Percentiles rank a stretch among this genome's conserved stretches.
Evolutionary conservation across 2,113 vertebrate species (phyloP).

Genomic region (Caretta caretta): DNA sequence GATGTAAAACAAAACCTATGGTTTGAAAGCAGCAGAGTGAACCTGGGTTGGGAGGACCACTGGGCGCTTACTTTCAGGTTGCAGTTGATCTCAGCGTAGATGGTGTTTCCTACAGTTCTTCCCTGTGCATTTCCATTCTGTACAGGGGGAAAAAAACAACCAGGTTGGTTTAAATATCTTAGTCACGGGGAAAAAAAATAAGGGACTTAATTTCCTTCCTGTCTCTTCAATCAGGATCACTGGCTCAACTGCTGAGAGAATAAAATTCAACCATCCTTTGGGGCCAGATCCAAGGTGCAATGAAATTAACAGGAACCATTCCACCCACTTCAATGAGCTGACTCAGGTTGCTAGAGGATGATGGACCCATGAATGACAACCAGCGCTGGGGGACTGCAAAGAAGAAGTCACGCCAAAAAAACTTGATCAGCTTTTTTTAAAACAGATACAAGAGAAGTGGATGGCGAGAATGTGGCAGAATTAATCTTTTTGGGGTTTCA

Average conservation of each 20-base stretch:
- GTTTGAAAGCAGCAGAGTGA: neutral
- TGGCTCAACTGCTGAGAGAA: neutral
- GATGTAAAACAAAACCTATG: neutral
- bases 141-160: fast-evolving
- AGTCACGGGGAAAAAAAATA: fast-evolving
- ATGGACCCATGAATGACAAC: neutral
- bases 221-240: neutral
- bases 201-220: neutral
- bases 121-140: neutral
- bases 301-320: neutral
- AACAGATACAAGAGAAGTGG: neutral
- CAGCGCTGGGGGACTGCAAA: neutral
- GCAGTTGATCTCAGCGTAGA: fast-evolving
- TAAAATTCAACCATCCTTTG: neutral
- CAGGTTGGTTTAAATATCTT: neutral
- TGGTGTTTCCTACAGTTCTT: fast-evolving
- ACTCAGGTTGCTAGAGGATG: neutral
- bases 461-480: neutral
- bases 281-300: neutral
- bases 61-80: fast-evolving
- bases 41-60: neutral
- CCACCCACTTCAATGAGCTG: neutral
- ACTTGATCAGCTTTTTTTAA: neutral
- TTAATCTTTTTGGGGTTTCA: neutral
- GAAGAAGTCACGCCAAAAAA: neutral